phyloP scores from a whole-genome alignment of 2,888 invertebrate genomes.

The Dorcus parallelipipedus region DNA sequence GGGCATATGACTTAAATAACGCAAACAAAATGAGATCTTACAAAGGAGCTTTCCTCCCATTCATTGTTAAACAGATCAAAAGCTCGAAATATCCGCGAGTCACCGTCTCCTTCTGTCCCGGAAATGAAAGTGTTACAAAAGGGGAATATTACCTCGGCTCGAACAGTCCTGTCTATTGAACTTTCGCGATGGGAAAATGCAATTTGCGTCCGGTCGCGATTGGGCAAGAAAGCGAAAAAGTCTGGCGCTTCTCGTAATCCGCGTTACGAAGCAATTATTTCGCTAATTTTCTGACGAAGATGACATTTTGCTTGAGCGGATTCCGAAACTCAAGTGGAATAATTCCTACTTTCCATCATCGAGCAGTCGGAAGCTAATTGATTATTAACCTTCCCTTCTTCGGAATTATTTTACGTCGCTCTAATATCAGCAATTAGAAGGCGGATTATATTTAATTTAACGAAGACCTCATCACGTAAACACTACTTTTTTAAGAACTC shows the following conservation, averaged over 20 bases:
- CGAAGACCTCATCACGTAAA: no score
- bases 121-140: slow-evolving; percentile 44
- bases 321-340: no score
- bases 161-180: slow-evolving; percentile 26
- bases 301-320: neutral
- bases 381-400: no score
- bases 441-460: no score
- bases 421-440: no score
- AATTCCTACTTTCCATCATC: no score
- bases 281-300: slow-evolving; percentile 19
- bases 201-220: slow-evolving; percentile 40
- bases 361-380: no score
- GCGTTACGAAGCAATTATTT: slow-evolving; percentile 35
- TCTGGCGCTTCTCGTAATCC: slow-evolving; percentile 30
- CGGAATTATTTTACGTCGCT: no score
- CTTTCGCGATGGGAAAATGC: slow-evolving; percentile 43
- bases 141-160: slow-evolving; percentile 34
- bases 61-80: slow-evolving; percentile 35
- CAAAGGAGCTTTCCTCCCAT: slow-evolving; percentile 29
- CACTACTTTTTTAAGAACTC: no score
- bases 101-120: slow-evolving; percentile 28
- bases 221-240: slow-evolving; percentile 23
- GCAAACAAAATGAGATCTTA: slow-evolving; percentile 35
- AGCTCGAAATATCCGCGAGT: slow-evolving; percentile 31
- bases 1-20: slow-evolving; percentile 32